Base-by-base conservation (phyloP, 2,888 invertebrate species). In the Hemaris fuciformis region DNA sequence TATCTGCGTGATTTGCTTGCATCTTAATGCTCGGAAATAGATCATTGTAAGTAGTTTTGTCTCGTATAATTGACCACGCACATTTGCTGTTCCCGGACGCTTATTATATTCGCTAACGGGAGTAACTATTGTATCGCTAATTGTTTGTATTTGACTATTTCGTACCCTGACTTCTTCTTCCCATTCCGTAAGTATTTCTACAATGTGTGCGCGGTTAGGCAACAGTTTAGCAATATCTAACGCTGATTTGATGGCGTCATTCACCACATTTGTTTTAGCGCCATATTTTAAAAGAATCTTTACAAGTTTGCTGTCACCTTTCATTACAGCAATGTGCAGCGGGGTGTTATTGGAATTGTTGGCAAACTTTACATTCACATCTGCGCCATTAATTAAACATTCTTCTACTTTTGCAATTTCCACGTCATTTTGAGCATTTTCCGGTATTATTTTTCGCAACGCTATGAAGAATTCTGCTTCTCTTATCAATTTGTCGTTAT, bases 31-130 rank as follows among this genome's bases (percentile, higher is more conserved):
- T 8, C 53, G 53, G 15, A 53, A 27, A 18, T 27, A 53, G 10
- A 53, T 53, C 53, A 53, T 53, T 18, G 53, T 53, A 4, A 53
- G 27, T 31, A 53, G 4, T 31, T 53, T 53, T 10, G 53, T 53
- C 27, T 53, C 53, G 53, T 63, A 60, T 1, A 60, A 31, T 8
- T 64, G 64, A 13, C 64, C 59, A 1, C 27, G 23, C 13, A 59
- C 57, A 7, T 46, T 60, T 10, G 60, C 46, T 10, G 63, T 63
- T 10, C 63, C 63, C 1, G 27, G 31, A 3, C 53, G 31, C 7
- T 53, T 53, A 27, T 31, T 53, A 31, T 53, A 53, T 53, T 53
- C 18, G 53, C 27, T 13, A 38, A 1, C 3, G 4, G 4, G 18
- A 31, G 27, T 27, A 27, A 15, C 4, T 10, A 7, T 18, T 5